A percentile compares a stretch with the other conserved stretches of the same genome.
These are phyloP conservation scores for Calyptomena viridis DNA, from an alignment of 2,113 vertebrate genomes.

Conservation along the genomic window DNA sequence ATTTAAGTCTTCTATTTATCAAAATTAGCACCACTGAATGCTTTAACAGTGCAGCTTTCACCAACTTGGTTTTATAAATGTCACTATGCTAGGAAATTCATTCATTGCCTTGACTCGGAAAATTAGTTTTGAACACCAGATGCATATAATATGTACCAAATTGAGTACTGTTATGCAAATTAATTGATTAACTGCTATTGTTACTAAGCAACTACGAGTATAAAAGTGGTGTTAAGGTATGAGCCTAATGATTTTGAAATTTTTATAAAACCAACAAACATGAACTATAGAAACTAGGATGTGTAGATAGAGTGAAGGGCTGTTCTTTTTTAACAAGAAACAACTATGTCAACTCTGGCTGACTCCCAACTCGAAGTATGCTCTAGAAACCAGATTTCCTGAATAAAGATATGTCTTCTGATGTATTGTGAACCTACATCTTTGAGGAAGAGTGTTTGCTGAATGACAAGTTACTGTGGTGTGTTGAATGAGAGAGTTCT, in stretches of 20 bases:
- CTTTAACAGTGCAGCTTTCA: background rate
- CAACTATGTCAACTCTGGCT: background rate
- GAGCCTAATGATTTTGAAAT: background rate
- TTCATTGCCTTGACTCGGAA: background rate
- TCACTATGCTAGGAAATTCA: background rate
- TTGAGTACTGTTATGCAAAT: background rate
- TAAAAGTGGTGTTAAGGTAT: background rate
- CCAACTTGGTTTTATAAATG: background rate
- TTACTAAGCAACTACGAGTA: background rate
- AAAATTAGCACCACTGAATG: background rate
- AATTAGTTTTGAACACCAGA: background rate
- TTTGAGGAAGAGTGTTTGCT: background rate
- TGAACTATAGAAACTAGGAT: background rate
- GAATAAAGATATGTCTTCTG: background rate
- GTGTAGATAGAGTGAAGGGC: background rate
- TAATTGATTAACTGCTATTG: background rate
- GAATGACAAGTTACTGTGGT: background rate
- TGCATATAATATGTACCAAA: background rate
- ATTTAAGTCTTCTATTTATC: background rate
- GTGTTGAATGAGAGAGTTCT: background rate
- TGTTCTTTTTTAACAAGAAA: background rate
- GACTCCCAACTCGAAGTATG: background rate
- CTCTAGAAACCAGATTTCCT: background rate
- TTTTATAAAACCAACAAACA: background rate
- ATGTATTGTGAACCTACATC: rapidly evolving